A percentile compares a stretch with the other conserved stretches of the same genome.
Evolutionary conservation across 2,888 invertebrate species (phyloP).

Genomic region (Parnassius smintheus): DNA sequence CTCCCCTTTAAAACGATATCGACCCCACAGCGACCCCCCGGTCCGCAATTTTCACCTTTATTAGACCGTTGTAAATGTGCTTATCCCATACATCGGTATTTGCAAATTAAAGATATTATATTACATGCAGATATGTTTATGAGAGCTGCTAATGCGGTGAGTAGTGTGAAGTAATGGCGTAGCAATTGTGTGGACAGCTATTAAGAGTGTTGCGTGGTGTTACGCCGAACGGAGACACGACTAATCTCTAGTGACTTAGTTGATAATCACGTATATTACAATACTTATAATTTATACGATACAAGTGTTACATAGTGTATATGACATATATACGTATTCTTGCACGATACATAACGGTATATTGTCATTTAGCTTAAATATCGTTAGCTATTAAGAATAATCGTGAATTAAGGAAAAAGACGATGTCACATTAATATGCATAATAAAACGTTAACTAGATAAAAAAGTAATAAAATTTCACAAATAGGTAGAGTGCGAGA

Average conservation of each 20-base stretch:
- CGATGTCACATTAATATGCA: no score
- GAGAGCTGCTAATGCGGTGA: constrained; percentile 71
- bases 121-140: constrained; percentile 75
- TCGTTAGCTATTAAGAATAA: no score
- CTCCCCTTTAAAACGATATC: constrained; percentile 71
- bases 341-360: no score
- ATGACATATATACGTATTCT: no score
- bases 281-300: no score
- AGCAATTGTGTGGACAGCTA: constrained; percentile 74
- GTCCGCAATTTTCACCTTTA: constrained; percentile 50
- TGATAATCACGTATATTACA: constrained; percentile 44
- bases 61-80: constrained; percentile 38
- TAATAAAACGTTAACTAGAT: neutral
- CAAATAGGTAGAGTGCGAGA: neutral
- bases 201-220: constrained; percentile 53
- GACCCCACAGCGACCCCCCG: constrained; percentile 45
- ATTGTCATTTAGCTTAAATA: no score
- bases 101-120: constrained; percentile 63
- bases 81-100: constrained; percentile 40
- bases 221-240: constrained; percentile 50
- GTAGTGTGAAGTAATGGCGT: constrained; percentile 59
- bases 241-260: constrained; percentile 62
- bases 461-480: neutral
- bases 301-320: no score
- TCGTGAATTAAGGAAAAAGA: no score